Conservation (phyloP, 2,113 vertebrate species). For the Cricetomys ansorgei region DNA sequence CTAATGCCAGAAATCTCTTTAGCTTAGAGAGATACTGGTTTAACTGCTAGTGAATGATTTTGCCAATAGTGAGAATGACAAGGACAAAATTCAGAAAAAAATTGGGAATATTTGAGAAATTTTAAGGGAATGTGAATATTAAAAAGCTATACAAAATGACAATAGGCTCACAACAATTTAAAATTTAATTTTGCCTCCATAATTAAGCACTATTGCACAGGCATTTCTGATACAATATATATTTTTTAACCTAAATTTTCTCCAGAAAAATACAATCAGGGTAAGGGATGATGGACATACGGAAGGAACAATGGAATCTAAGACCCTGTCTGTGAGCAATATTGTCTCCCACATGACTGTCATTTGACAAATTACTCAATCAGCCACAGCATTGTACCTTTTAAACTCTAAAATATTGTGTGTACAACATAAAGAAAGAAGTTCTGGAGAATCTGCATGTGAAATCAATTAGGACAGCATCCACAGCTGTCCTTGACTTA, state of each 20-base stretch:
- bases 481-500: background rate
- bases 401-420: background rate
- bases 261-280: background rate
- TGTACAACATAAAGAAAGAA: background rate
- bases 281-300: rapidly evolving
- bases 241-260: background rate
- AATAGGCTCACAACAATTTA: background rate
- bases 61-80: background rate
- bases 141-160: background rate
- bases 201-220: background rate
- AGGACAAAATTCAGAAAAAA: background rate
- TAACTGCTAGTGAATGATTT: background rate
- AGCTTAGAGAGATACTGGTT: background rate
- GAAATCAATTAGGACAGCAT: background rate
- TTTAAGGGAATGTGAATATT: background rate
- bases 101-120: background rate
- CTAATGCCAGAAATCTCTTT: background rate
- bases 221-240: background rate
- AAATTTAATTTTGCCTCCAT: background rate
- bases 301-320: background rate
- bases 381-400: background rate
- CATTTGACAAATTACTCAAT: background rate
- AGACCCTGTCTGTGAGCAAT: background rate
- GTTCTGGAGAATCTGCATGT: background rate
- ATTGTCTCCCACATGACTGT: background rate